Conservation (phyloP, 2,797 vertebrate genomes). For the Bothrops alternatus region DNA sequence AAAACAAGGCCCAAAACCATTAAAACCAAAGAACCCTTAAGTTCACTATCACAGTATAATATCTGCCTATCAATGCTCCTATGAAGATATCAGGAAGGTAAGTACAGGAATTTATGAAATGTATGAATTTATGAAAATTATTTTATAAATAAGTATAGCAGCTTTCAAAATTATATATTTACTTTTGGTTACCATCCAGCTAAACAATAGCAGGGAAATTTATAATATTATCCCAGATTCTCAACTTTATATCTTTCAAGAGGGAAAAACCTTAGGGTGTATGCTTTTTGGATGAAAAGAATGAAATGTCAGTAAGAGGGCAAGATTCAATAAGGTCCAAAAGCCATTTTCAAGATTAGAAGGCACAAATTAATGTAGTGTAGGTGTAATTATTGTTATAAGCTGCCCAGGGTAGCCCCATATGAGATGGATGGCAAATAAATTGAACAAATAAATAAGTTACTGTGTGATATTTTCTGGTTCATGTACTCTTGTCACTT, state of each 20-base stretch:
- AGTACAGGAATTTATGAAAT: conserved; percentile 6
- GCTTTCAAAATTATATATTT: background rate
- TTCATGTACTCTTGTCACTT: background rate
- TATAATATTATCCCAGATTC: conserved; percentile 1
- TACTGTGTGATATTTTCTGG: background rate
- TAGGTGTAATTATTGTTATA: background rate
- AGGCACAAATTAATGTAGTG: background rate
- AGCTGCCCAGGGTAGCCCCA: no score
- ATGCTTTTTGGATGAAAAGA: background rate
- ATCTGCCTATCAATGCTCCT: background rate
- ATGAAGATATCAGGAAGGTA: background rate
- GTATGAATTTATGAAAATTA: conserved; percentile 13
- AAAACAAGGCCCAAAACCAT: background rate
- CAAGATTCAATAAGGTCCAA: background rate
- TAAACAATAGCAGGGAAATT: background rate
- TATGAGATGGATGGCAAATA: no score
- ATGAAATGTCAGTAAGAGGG: background rate
- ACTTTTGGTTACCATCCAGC: conserved; percentile 8
- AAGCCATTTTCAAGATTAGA: background rate
- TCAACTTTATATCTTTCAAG: conserved; percentile 3
- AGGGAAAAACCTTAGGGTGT: background rate
- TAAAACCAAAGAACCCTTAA: background rate
- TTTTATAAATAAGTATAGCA: conserved; percentile 9
- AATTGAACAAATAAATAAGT: background rate
- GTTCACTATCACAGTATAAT: background rate